A percentile compares a stretch with the other conserved stretches of the same genome.
Evolutionary conservation across 2,113 vertebrate genomes (phyloP).

Genomic region (Alces alces): DNA sequence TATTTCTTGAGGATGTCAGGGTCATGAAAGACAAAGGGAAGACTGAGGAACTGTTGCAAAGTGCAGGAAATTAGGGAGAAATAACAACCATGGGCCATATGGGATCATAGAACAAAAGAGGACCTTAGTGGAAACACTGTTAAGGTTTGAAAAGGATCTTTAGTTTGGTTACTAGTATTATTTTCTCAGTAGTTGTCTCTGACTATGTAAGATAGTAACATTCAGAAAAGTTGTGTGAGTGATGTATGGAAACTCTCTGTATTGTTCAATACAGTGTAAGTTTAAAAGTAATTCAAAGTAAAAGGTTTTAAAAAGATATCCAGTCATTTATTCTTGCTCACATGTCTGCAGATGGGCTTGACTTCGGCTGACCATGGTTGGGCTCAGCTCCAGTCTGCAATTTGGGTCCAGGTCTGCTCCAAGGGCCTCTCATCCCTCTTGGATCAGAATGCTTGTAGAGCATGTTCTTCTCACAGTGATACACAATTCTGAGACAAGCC

Average conservation of each 20-base stretch:
- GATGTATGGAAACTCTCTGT: background rate
- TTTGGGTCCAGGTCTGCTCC: background rate
- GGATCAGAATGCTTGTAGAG: background rate
- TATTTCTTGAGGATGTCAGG: background rate
- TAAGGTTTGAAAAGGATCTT: background rate
- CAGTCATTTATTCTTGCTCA: background rate
- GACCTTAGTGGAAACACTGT: background rate
- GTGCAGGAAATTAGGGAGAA: background rate
- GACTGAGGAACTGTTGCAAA: background rate
- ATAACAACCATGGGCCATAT: background rate
- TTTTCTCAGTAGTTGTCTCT: background rate
- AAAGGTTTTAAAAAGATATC: background rate
- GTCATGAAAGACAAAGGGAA: background rate
- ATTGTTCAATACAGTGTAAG: background rate
- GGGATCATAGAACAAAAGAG: background rate
- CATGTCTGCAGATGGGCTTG: background rate
- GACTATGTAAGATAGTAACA: constrained; percentile 1
- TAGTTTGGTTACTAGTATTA: background rate
- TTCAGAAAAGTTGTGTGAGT: background rate
- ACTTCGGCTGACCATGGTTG: background rate
- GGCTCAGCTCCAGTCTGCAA: background rate
- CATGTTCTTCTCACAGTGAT: background rate
- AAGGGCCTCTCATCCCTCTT: background rate
- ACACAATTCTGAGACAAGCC: background rate
- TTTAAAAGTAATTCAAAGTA: constrained; percentile 40